A percentile compares a stretch with the other conserved stretches of the same genome.
Conservation (phyloP, 2,113 vertebrate genomes). For the Tangachromis dhanisi region DNA sequence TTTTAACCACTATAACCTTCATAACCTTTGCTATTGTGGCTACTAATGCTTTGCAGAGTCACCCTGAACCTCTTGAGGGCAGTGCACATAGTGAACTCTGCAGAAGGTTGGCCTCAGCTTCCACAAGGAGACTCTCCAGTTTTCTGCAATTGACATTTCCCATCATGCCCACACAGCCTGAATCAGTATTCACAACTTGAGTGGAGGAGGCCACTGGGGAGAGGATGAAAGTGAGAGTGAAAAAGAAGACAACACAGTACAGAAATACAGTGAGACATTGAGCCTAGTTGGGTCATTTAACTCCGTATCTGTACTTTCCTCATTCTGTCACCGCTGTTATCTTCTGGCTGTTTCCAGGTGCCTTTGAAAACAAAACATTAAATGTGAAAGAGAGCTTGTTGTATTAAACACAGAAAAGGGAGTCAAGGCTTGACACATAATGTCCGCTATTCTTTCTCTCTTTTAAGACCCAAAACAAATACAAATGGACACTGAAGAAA, state of each 20-base stretch:
- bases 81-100: constrained; percentile 38
- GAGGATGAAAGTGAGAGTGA: constrained; percentile 10
- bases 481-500: neutral
- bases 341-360: neutral
- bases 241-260: constrained; percentile 15
- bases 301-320: constrained; percentile 4
- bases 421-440: neutral
- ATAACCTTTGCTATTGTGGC: neutral
- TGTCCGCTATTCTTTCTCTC: neutral
- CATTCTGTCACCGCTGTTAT: neutral
- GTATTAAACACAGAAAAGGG: neutral
- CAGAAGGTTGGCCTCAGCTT: neutral
- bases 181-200: constrained; percentile 50
- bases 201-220: constrained; percentile 34
- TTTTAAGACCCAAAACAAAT: neutral
- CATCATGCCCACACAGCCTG: constrained; percentile 46
- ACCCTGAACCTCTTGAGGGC: constrained; percentile 50
- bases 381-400: neutral
- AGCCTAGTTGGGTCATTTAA: constrained; percentile 24
- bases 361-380: neutral
- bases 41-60: constrained; percentile 28
- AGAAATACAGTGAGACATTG: constrained; percentile 39
- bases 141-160: constrained; percentile 55
- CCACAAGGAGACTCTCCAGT: neutral
- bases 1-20: neutral